phyloP scores from a whole-genome alignment of 2,888 invertebrate species.

The Drosophila cracens region DNA sequence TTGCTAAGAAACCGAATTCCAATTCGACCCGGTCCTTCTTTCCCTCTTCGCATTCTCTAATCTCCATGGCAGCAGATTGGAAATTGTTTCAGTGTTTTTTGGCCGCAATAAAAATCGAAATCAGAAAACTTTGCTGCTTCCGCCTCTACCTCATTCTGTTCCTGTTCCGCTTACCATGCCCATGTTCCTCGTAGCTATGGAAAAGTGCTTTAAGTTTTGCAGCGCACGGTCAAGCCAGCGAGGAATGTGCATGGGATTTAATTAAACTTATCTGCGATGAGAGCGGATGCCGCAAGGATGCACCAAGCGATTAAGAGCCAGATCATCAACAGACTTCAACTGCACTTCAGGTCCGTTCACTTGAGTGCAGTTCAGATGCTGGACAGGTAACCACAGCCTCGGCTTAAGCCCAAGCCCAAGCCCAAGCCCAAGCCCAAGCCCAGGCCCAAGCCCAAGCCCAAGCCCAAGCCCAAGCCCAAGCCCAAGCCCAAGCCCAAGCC shows the following conservation, averaged over 20 bases:
- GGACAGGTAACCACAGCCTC: constrained; percentile 6
- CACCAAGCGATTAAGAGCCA: constrained; percentile 48
- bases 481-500: neutral
- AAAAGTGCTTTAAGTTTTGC: constrained; percentile 54
- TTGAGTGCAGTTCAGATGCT: constrained; percentile 8
- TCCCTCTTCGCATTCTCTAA: constrained; percentile 11
- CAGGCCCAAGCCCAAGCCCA: constrained; percentile 3
- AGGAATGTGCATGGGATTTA: constrained; percentile 57
- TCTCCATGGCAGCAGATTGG: constrained; percentile 52
- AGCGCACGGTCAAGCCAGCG: constrained; percentile 35
- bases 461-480: neutral
- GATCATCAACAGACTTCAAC: constrained; percentile 38
- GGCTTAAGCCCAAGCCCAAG: neutral
- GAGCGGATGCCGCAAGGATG: constrained; percentile 13
- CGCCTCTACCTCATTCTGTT: neutral
- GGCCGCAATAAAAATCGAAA: constrained; percentile 74
- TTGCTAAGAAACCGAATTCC: constrained; percentile 70
- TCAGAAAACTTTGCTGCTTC: constrained; percentile 60
- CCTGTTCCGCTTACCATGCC: neutral
- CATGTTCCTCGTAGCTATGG: constrained; percentile 22
- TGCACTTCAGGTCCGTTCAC: neutral
- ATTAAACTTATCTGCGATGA: constrained; percentile 68
- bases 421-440: neutral
- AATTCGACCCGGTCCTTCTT: constrained; percentile 23
- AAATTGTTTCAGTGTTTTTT: constrained; percentile 43